Percentiles rank a stretch among this genome's conserved stretches.
Evolutionary conservation across 2,113 vertebrate genomes (phyloP).

Genomic region (Sturnira hondurensis): DNA sequence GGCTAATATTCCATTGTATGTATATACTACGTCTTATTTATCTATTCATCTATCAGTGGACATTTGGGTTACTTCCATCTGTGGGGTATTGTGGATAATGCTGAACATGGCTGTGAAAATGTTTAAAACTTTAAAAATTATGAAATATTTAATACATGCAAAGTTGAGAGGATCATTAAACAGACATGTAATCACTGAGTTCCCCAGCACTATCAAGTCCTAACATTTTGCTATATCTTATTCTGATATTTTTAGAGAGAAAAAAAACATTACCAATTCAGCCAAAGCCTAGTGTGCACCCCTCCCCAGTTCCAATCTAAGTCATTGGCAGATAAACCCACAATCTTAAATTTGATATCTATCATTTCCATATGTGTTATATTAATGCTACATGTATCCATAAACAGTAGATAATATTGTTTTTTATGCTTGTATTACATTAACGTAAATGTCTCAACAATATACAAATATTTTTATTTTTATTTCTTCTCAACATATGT

Average conservation of each 20-base stretch:
- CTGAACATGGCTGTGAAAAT: background rate
- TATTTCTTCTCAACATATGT: background rate
- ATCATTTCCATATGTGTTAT: background rate
- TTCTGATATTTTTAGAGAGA: background rate
- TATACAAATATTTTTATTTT: background rate
- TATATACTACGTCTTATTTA: background rate
- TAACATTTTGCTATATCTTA: background rate
- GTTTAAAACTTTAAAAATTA: background rate
- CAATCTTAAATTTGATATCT: background rate
- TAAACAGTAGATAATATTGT: background rate
- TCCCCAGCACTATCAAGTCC: background rate
- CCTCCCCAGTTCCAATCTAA: background rate
- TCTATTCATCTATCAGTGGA: background rate
- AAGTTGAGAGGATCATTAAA: background rate
- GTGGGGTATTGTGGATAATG: background rate
- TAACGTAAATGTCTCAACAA: background rate
- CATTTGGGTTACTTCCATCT: background rate
- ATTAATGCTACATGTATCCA: background rate
- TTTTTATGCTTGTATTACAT: background rate
- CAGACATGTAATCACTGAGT: background rate
- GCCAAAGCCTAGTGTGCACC: background rate
- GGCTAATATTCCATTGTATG: background rate
- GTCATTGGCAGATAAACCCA: background rate
- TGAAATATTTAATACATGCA: background rate
- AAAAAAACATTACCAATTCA: background rate